Percentiles rank a stretch among this genome's conserved stretches.
Evolutionary conservation across 2,113 vertebrate genomes (phyloP).

Genomic region (Hiodon tergisus): DNA sequence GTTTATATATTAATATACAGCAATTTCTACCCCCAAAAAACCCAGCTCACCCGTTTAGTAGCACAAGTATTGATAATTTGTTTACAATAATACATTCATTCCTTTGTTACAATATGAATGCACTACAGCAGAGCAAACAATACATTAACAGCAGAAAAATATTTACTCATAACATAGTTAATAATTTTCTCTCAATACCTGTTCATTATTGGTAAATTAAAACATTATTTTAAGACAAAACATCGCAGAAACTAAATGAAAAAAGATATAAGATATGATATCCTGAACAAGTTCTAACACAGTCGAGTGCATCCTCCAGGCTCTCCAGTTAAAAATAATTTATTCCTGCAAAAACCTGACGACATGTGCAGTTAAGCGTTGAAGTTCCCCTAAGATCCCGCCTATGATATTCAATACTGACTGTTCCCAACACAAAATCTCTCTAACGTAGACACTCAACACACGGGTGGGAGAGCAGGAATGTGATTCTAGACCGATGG

Average conservation of each 20-base stretch:
- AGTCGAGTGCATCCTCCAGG: conserved; percentile 1
- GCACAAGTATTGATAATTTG: conserved; percentile 40
- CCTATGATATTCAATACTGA: too few relatives aligned
- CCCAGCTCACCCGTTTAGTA: conserved; percentile 30
- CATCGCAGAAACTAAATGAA: not conserved
- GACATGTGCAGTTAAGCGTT: conserved; percentile 7
- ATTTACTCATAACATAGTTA: conserved; percentile 46
- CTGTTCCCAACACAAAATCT: too few relatives aligned
- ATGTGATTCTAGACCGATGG: too few relatives aligned
- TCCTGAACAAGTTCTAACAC: not conserved
- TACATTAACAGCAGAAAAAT: conserved; percentile 44
- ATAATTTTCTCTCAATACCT: conserved; percentile 24
- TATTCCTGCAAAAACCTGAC: not conserved
- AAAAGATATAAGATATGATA: not conserved
- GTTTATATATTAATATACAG: conserved; percentile 41
- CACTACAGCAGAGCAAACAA: conserved; percentile 38
- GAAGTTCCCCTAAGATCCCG: not conserved
- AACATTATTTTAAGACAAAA: conserved; percentile 12
- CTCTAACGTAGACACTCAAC: too few relatives aligned
- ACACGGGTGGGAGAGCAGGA: too few relatives aligned
- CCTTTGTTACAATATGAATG: conserved; percentile 39
- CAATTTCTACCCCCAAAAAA: conserved; percentile 25
- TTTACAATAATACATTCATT: conserved; percentile 51
- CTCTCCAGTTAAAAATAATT: conserved; percentile 10
- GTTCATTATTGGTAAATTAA: conserved; percentile 24